Evolutionary conservation across 2,797 vertebrate genomes (phyloP), one percentile per base, ranked within the genome.

Genomic region (Lithobates pipiens): DNA sequence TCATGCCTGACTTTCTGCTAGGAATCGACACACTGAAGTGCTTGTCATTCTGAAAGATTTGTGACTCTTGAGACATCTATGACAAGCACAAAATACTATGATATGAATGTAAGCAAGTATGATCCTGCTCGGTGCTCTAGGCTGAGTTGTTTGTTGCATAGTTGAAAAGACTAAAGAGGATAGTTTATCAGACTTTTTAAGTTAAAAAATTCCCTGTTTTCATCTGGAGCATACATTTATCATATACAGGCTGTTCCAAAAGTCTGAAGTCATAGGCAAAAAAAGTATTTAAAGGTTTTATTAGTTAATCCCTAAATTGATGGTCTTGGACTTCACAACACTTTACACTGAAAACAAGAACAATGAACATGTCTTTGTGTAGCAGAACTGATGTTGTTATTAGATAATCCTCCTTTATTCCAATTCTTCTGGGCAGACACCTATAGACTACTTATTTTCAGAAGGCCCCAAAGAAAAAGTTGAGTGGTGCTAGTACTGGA

Each of bases 21-120:
- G 77, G 16, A 79, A 68, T 68, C 63, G 63, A 42, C 67, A 79
- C 25, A 42, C 7, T 29, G 50, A 54, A 80, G 36, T 57, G n/a
- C 50, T 44, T 81, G 79, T 57, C 79, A 72, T 71, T 61, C 23
- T 34, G 46, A 61, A 81, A 69, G 67, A 81, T 50, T 81, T 81
- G 69, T 80, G 78, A 71, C 67, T 89, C 86, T 86, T 42, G 36
- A 73, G 69, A 42, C 44, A 23, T 72, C 54, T 61, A 73, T 81
- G 69, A 72, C 69, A 72, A 39, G 79, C 57, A 72, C 69, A 73
- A 81, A 61, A 81, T 72, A 81, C 46, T 81, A 73, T 81, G 79
- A 81, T 81, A 34, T 81, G 79, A 81, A 81, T 81, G 79, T 63
- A 29, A 61, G 36, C 79, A 73, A 61, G 79, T 81, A 81, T 72